A percentile compares a stretch with the other conserved stretches of the same genome.
These are phyloP conservation scores for Thyatira batis DNA, from an alignment of 2,888 invertebrate species.

Conservation along the genomic window DNA sequence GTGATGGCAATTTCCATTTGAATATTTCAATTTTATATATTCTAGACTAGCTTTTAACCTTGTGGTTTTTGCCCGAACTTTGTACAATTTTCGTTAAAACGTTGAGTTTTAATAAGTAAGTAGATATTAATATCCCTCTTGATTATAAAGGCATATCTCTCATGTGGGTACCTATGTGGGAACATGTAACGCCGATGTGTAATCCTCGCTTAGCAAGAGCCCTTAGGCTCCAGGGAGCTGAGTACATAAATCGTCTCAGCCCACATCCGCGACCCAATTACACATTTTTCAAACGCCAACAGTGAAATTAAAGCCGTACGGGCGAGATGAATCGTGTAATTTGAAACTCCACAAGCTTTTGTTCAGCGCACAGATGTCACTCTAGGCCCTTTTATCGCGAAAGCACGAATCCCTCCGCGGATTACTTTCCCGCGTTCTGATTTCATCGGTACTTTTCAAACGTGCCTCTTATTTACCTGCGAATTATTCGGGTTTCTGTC, in stretches of 20 bases:
- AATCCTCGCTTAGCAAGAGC: background rate
- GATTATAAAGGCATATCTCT: too few species aligned
- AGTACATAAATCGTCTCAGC: conserved; percentile 26
- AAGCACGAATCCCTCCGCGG: conserved; percentile 23
- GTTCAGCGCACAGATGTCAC: conserved; percentile 55
- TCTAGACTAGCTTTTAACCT: too few species aligned
- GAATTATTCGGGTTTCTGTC: conserved; percentile 12
- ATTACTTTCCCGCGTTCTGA: conserved; percentile 38
- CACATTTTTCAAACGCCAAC: conserved; percentile 60
- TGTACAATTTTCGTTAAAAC: too few species aligned
- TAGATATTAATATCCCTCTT: background rate
- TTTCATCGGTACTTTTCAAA: conserved; percentile 34
- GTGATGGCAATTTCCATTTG: too few species aligned
- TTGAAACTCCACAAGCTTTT: conserved; percentile 61
- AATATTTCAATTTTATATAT: too few species aligned
- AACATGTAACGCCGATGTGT: background rate
- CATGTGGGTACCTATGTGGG: background rate
- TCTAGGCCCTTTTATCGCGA: conserved; percentile 42
- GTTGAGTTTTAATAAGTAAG: conserved; percentile 2
- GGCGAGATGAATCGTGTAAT: conserved; percentile 69
- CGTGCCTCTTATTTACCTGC: conserved; percentile 17
- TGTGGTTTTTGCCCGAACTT: too few species aligned
- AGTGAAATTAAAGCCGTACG: conserved; percentile 58
- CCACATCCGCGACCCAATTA: conserved; percentile 58
- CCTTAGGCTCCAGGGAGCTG: background rate